Evolutionary conservation across 2,888 invertebrate species (phyloP), one percentile per base, ranked within the genome.

Genomic region (Gibbula magus): DNA sequence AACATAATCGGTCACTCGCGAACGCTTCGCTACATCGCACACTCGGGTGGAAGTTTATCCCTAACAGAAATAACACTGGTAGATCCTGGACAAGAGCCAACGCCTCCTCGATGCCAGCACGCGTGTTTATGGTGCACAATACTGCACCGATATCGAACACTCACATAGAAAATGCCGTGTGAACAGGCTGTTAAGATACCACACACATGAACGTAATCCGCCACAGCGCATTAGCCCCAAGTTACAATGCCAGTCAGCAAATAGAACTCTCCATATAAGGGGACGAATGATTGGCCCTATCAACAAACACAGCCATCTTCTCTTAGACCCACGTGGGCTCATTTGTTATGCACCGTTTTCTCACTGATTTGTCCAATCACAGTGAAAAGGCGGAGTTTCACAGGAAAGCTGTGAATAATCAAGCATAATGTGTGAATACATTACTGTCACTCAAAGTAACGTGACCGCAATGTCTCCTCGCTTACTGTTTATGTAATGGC

Each of bases 251-350:
- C 67, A 76, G 79, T 67, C 75, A 75, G 76, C 75, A 79, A 75
- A 75, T 75, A 79, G 54, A 67, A 67, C 75, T 76, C 77, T 22
- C 77, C 77, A 77, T 76, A 80, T 77, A 80, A 61, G 80, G 77
- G 78, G 78, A 70, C 80, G 80, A 80, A 77, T 80, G 78, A 80
- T 80, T 80, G 74, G 77, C 56, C 74, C 77, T 80, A 80, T 80
- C 80, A 77, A 74, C 80, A 78, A 80, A 79, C 79, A 79, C 74
- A 35, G 79, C 39, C 53, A 53, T 70, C 73, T 32, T 74, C 79
- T 20, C 20, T 16, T 29, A 35, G 51, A 52, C 61, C 78, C 80
- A 80, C 80, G 80, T 80, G 80, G 45, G 56, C 32, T 80, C 39
- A 77, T 77, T 78, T 52, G 16, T 22, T 61, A 80, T 80, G 77